Percentiles rank a stretch among this genome's conserved stretches.
Evolutionary conservation across 2,797 vertebrate species (phyloP).

Genomic region (Sternotherus odoratus): DNA sequence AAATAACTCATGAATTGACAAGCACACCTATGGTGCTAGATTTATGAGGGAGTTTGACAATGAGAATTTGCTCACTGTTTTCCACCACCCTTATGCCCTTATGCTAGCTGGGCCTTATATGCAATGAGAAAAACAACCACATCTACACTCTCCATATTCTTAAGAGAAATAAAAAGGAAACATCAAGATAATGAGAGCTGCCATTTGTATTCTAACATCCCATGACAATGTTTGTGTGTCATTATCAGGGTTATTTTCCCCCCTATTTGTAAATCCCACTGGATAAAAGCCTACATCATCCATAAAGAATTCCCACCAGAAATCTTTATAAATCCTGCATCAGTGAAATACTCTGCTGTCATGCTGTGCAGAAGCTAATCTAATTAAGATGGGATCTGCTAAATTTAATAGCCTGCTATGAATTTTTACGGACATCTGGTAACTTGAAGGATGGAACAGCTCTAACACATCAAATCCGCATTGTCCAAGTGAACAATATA

Average conservation of each 20-base stretch:
- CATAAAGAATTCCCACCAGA: constrained; percentile 85
- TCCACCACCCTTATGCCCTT: constrained; percentile 49
- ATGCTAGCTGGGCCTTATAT: constrained; percentile 58
- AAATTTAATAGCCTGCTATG: constrained; percentile 86
- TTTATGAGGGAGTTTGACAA: constrained; percentile 76
- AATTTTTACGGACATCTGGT: constrained; percentile 85
- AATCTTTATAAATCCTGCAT: constrained; percentile 82
- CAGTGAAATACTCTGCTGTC: constrained; percentile 79
- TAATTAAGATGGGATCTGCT: constrained; percentile 86
- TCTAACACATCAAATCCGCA: constrained; percentile 77
- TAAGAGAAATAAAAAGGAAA: constrained; percentile 73
- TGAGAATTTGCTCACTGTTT: constrained; percentile 77
- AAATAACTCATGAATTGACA: constrained; percentile 75
- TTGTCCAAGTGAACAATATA: constrained; percentile 79
- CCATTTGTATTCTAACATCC: constrained; percentile 72
- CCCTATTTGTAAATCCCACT: constrained; percentile 73
- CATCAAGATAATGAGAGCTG: constrained; percentile 74
- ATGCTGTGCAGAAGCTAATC: constrained; percentile 84
- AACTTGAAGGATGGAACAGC: constrained; percentile 78
- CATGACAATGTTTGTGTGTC: constrained; percentile 71
- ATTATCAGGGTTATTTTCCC: constrained; percentile 57
- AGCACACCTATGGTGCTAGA: constrained; percentile 74
- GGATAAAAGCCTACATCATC: constrained; percentile 79
- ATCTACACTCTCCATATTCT: background rate
- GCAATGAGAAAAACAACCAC: constrained; percentile 14